Conservation (phyloP, 2,113 vertebrate species). For the Benitochromis conjunctus region DNA sequence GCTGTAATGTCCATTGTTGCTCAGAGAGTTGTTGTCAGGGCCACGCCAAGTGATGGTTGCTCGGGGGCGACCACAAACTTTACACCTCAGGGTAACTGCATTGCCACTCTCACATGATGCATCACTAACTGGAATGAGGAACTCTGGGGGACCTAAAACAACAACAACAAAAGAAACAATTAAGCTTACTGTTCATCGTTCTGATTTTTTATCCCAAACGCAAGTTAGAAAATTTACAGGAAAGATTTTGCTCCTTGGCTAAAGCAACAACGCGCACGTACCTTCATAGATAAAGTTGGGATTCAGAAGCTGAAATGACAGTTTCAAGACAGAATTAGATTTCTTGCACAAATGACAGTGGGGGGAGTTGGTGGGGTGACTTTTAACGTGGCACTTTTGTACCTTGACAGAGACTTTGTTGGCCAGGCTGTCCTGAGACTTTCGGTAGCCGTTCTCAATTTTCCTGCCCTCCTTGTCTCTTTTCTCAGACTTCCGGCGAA, state of each 20-base stretch:
- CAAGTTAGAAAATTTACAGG: background rate
- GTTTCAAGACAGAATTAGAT: background rate
- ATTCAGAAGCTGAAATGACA: constrained; percentile 89
- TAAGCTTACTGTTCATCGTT: background rate
- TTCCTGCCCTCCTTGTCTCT: constrained; percentile 85
- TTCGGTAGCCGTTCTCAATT: constrained; percentile 93
- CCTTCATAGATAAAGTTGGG: constrained; percentile 97
- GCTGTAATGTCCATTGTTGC: constrained; percentile 85
- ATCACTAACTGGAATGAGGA: constrained; percentile 87
- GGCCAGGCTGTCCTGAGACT: constrained; percentile 88
- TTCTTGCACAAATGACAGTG: background rate
- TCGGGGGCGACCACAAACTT: constrained; percentile 89
- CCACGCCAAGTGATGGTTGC: constrained; percentile 90
- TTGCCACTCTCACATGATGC: constrained; percentile 89
- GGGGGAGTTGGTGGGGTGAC: background rate
- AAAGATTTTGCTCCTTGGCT: background rate
- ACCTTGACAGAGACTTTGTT: constrained; percentile 99
- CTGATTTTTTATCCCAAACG: background rate
- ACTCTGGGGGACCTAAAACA: constrained; percentile 84
- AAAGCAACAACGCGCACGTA: constrained; percentile 63
- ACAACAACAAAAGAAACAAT: background rate
- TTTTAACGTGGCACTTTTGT: background rate
- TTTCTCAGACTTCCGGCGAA: constrained; percentile 97
- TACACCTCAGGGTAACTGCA: constrained; percentile 88
- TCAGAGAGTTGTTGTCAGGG: constrained; percentile 84